Evolutionary conservation across 2,797 vertebrate species (phyloP), one percentile per base, ranked within the genome.

Genomic region (Acipenser ruthenus): DNA sequence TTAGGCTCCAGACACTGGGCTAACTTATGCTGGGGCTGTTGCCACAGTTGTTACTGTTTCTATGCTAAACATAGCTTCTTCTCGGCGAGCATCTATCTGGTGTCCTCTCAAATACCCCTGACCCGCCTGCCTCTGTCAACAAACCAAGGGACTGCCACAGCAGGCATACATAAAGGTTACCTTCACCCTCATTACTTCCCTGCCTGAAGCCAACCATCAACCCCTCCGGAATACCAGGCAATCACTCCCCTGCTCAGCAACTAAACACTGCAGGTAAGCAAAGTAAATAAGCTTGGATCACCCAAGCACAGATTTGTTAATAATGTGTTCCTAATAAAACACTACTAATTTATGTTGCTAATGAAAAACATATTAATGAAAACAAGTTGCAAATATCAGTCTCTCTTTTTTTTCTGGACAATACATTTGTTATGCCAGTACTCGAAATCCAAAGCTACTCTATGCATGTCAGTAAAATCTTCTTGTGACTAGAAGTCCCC

Each of bases 101-200:
- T 52, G 61, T 48, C 63, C 18, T 68, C 18, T 65, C 55, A 55
- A 18, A 66, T 60, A 63, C 51, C 70, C 55, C 50, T 72, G 70
- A 72, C 70, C 70, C 7, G 65, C 53, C 63, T 62, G 60, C 56
- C 64, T 65, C 53, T 56, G 47, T 62, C 65, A 64, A 58, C 67
- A 60, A 68, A 63, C 61, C 58, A 15, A 62, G 61, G 49, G 63
- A 56, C 63, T 58, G 12, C 2, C 56, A 66, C 50, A 64, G 18
- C 1, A 60, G 15, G 65, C 49, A 66, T 72, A 72, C 8, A 72
- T 63, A 75, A 72, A 73, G 68, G 7, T 66, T 50, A 62, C 66
- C 63, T 72, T 70, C 62, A 65, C 71, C 60, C 49, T 64, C 55
- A 60, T 68, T 64, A 68, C 55, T 18, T 53, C 51, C 59, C 48